Evolutionary conservation across 2,797 vertebrate genomes (phyloP).

Genomic region (Mormyrops attenuatus): DNA sequence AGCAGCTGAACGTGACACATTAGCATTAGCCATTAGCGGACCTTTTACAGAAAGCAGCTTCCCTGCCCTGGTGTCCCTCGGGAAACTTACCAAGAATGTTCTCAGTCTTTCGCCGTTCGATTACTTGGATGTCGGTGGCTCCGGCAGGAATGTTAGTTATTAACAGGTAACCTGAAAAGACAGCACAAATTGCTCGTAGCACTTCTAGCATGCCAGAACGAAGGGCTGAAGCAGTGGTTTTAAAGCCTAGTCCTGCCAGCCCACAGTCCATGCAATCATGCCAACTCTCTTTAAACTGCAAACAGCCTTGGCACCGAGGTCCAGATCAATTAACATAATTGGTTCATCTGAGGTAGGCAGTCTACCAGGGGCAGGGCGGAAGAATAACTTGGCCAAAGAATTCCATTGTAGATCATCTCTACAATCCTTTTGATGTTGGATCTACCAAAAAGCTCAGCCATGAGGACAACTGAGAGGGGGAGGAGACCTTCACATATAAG

Average conservation of each 20-base stretch:
- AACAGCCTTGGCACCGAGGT: background rate
- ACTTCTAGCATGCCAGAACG: background rate
- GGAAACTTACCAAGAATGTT: constrained; percentile 73
- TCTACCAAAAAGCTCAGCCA: background rate
- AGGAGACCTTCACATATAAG: background rate
- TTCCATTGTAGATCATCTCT: background rate
- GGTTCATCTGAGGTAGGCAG: background rate
- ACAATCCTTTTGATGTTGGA: background rate
- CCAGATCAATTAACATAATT: background rate
- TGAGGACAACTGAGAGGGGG: background rate
- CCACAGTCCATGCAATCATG: background rate
- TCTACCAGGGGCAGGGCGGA: background rate
- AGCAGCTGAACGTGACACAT: background rate
- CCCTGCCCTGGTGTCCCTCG: background rate
- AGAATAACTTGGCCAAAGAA: background rate
- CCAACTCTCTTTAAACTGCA: background rate
- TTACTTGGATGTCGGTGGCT: constrained; percentile 80
- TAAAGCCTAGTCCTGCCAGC: background rate
- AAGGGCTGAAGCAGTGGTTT: background rate
- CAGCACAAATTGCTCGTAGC: background rate
- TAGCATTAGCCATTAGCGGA: background rate
- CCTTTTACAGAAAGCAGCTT: background rate
- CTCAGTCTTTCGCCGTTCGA: constrained; percentile 81
- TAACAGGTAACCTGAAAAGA: constrained; percentile 57
- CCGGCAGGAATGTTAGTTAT: constrained; percentile 78